phyloP scores from a whole-genome alignment of 2,888 invertebrate genomes.

The Cheilosia urbana region DNA sequence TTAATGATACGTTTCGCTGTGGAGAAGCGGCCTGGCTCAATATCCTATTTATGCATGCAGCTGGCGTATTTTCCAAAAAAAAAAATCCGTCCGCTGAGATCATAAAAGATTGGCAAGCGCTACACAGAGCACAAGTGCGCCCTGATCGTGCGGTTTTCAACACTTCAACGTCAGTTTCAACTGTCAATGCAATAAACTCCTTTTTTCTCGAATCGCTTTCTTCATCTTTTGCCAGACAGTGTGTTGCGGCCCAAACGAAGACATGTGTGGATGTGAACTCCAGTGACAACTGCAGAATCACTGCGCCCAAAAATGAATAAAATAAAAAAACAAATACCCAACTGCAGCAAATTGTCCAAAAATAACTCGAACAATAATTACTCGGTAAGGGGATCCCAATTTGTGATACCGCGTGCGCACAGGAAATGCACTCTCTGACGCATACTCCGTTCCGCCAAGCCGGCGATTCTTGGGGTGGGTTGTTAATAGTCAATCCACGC shows the following conservation, averaged over 20 bases:
- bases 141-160: slow-evolving; percentile 74
- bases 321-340: not conserved
- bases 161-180: slow-evolving; percentile 69
- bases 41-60: slow-evolving; percentile 68
- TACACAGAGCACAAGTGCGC: slow-evolving; percentile 50
- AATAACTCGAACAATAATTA: slow-evolving; percentile 68
- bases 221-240: slow-evolving; percentile 39
- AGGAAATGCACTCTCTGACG: slow-evolving; percentile 69
- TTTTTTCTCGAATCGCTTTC: slow-evolving; percentile 26
- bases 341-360: slow-evolving; percentile 44
- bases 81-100: slow-evolving; percentile 54
- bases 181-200: slow-evolving; percentile 70
- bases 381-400: slow-evolving; percentile 36
- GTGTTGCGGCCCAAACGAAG: slow-evolving; percentile 15
- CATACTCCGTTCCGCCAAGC: slow-evolving; percentile 60
- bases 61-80: slow-evolving; percentile 58
- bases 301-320: not conserved
- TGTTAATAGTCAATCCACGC: slow-evolving; percentile 70
- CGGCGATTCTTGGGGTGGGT: slow-evolving; percentile 44
- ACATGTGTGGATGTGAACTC: not conserved
- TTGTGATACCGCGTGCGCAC: slow-evolving; percentile 65
- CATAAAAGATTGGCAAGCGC: slow-evolving; percentile 69
- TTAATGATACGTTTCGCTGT: slow-evolving; percentile 69
- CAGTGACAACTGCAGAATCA: slow-evolving; percentile 64
- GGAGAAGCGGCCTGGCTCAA: slow-evolving; percentile 27